Evolutionary conservation across 2,888 invertebrate species (phyloP).

Genomic region (Zygogramma bicolorata): DNA sequence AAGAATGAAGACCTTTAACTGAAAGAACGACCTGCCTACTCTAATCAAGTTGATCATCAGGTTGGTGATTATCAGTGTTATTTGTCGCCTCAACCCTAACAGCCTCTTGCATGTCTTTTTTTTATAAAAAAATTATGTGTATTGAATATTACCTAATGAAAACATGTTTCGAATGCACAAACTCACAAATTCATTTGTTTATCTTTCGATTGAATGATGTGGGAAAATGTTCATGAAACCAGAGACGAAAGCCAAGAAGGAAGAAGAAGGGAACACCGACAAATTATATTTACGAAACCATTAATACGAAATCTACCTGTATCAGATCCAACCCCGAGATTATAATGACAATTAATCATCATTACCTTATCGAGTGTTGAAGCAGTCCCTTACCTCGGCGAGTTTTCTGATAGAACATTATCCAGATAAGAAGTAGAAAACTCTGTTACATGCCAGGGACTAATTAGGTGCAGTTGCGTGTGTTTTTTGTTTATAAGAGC

Average conservation of each 20-base stretch:
- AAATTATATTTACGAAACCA: not conserved
- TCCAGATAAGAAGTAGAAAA: slow-evolving; percentile 10
- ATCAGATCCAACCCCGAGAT: not conserved
- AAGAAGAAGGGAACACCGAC: not conserved
- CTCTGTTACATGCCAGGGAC: slow-evolving; percentile 16
- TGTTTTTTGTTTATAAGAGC: slow-evolving; percentile 9
- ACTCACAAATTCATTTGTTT: too few relatives aligned
- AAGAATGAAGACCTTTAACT: too few relatives aligned
- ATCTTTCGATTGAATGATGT: too few relatives aligned
- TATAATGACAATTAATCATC: slow-evolving; percentile 29
- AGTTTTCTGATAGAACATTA: slow-evolving; percentile 20
- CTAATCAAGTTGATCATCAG: too few relatives aligned
- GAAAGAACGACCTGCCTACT: too few relatives aligned
- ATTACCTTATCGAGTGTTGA: slow-evolving; percentile 29
- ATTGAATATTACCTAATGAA: too few relatives aligned
- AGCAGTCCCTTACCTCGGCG: slow-evolving; percentile 7
- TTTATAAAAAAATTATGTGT: too few relatives aligned
- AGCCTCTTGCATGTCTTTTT: too few relatives aligned
- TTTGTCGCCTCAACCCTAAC: too few relatives aligned
- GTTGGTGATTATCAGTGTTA: too few relatives aligned
- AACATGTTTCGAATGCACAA: too few relatives aligned
- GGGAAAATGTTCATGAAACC: not conserved
- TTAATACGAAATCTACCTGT: not conserved
- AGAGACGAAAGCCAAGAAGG: not conserved
- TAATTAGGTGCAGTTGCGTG: slow-evolving; percentile 23